phyloP scores from a whole-genome alignment of 2,888 invertebrate species.

The Eulithis prunata region DNA sequence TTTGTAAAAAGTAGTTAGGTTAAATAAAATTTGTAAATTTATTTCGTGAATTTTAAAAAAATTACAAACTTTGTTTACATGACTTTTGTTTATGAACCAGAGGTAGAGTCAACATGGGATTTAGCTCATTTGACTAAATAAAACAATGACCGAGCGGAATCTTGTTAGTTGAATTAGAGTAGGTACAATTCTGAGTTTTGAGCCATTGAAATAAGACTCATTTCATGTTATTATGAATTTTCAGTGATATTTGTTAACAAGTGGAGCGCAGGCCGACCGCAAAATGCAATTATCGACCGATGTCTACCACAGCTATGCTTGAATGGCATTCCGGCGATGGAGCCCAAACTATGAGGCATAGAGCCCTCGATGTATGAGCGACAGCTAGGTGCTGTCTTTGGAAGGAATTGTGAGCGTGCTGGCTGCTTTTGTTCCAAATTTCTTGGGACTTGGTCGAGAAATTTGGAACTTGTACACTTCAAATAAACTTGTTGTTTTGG shows the following conservation, averaged over 20 bases:
- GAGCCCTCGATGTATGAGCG: constrained; percentile 46
- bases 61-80: too few relatives aligned
- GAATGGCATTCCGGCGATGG: constrained; percentile 74
- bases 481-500: too few relatives aligned
- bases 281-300: constrained; percentile 82
- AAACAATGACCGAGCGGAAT: too few relatives aligned
- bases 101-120: too few relatives aligned
- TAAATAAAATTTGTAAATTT: too few relatives aligned
- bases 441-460: not conserved
- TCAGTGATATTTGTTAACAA: constrained; percentile 39
- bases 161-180: too few relatives aligned
- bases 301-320: constrained; percentile 75
- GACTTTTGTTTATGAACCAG: too few relatives aligned
- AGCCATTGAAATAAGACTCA: constrained; percentile 5
- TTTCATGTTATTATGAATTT: not conserved
- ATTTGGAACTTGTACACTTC: too few relatives aligned
- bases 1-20: too few relatives aligned
- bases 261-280: constrained; percentile 74
- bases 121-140: too few relatives aligned
- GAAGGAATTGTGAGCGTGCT: constrained; percentile 16
- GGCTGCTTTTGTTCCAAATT: constrained; percentile 18
- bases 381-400: constrained; percentile 29
- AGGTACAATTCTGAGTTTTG: not conserved
- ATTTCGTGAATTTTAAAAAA: too few relatives aligned
- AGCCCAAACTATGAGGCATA: constrained; percentile 59